phyloP scores from a whole-genome alignment of 1,140 invertebrate genomes.

The Nephotettix cincticeps region DNA sequence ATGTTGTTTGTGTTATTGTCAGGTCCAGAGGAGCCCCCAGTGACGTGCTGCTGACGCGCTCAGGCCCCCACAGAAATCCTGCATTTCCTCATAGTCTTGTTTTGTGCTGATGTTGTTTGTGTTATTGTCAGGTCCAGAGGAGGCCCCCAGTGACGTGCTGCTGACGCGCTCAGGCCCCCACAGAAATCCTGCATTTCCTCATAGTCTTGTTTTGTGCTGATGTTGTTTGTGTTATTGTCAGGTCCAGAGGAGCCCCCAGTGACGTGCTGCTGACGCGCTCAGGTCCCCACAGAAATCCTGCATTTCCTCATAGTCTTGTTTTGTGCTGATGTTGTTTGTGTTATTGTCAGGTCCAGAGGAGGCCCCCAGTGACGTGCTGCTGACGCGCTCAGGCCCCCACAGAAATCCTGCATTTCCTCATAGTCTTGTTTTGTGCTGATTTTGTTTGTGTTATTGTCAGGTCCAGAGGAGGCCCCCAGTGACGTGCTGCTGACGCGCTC shows the following conservation, averaged over 20 bases:
- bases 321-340: no score
- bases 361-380: conserved; percentile 47
- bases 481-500: conserved; percentile 47
- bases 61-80: conserved; percentile 42
- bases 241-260: conserved; percentile 43
- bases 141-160: conserved; percentile 47
- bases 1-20: no score
- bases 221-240: conserved; percentile 35
- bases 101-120: neutral
- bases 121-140: conserved; percentile 39
- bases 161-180: conserved; percentile 47
- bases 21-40: conserved; percentile 43
- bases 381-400: conserved; percentile 48
- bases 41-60: conserved; percentile 48
- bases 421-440: no score
- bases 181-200: no score
- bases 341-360: conserved; percentile 40
- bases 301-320: no score
- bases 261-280: conserved; percentile 47
- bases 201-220: no score
- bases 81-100: neutral
- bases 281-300: conserved; percentile 38
- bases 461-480: conserved; percentile 42
- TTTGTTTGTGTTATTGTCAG: conserved; percentile 38
- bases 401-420: no score